A percentile compares a stretch with the other conserved stretches of the same genome.
Conservation (phyloP, 2,113 vertebrate genomes). For the Hiodon alosoides region DNA sequence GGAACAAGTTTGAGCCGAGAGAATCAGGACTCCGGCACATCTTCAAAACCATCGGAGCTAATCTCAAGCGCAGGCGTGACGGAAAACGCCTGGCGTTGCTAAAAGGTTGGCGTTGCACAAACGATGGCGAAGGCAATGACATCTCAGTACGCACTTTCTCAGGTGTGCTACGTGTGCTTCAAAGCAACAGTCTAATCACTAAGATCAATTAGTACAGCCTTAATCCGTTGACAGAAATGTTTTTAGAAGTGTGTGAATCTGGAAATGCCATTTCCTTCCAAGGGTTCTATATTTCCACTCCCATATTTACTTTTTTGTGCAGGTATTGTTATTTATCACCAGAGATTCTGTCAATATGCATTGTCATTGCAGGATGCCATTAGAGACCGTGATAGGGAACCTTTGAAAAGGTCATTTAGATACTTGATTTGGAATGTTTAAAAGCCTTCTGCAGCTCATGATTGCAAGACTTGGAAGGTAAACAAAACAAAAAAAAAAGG, state of each 20-base stretch:
- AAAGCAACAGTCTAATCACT: constrained; percentile 4
- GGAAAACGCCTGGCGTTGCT: too few species aligned
- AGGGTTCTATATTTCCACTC: too few species aligned
- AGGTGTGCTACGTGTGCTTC: background rate
- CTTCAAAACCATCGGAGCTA: too few species aligned
- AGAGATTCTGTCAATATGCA: constrained; percentile 46
- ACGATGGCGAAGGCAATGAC: background rate
- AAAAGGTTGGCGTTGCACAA: too few species aligned
- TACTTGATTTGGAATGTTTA: constrained; percentile 70
- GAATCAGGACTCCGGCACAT: too few species aligned
- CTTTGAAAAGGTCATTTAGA: constrained; percentile 70
- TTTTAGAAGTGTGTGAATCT: too few species aligned
- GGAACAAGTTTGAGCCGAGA: too few species aligned
- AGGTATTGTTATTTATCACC: too few species aligned
- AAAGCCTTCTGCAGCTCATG: constrained; percentile 52
- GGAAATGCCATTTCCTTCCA: too few species aligned
- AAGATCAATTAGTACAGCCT: background rate
- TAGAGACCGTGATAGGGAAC: constrained; percentile 60
- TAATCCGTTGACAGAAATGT: background rate
- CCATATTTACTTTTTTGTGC: too few species aligned
- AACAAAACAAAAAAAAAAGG: background rate
- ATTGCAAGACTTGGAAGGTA: constrained; percentile 48
- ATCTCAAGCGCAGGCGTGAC: too few species aligned
- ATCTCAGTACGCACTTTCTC: background rate
- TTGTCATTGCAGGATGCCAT: constrained; percentile 50